Base-by-base conservation (phyloP, 2,113 vertebrate species). In the Stictonetta naevosa region DNA sequence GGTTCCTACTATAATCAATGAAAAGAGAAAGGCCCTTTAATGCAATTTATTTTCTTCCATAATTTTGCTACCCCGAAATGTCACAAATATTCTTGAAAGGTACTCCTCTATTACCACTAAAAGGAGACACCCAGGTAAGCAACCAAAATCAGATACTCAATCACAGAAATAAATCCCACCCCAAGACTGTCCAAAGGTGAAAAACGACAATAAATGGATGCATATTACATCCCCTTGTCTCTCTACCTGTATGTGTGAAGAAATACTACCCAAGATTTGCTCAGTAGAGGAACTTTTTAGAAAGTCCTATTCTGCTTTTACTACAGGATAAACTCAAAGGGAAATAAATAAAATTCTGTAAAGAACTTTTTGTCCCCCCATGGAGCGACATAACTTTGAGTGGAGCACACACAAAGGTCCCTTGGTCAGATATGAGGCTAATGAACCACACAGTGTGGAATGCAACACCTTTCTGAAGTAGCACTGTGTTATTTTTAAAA, bases 321-420 rank as follows among this genome's bases (percentile, higher is more conserved):
- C 23, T 73, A 56, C 0, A 0, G 48, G 38, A 74, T 74, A 68
- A 73, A 38, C 13, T 58, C 73, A 50, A 68, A 72, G 26, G 29
- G 64, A 67, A 83, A 42, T 4, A 62, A 53, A 42, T 22, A 56
- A 14, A 67, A 60, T 67, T 78, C 40, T n/a, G 20, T 33, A 48
- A 53, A 63, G 16, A 52, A 68, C 22, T 7, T 56, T 48, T 28
- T 73, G 28, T 50, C 28, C 13, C 60, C 16, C 5, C 42, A 33
- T 0, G 1, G 40, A 50, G 8, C 42, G 53, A 34, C 0, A 0
- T 38, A 63, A 69, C 62, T 28, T n/a, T 46, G 36, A 66, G 33
- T 4, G 23, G n/a, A 36, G 13, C 23, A 26, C 7, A 66, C 3
- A 8, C 7, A 42, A 78, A 52, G 13, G 12, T 52, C 25, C 19